Conservation (phyloP, 2,113 vertebrate genomes). For the Pungitius pungitius region DNA sequence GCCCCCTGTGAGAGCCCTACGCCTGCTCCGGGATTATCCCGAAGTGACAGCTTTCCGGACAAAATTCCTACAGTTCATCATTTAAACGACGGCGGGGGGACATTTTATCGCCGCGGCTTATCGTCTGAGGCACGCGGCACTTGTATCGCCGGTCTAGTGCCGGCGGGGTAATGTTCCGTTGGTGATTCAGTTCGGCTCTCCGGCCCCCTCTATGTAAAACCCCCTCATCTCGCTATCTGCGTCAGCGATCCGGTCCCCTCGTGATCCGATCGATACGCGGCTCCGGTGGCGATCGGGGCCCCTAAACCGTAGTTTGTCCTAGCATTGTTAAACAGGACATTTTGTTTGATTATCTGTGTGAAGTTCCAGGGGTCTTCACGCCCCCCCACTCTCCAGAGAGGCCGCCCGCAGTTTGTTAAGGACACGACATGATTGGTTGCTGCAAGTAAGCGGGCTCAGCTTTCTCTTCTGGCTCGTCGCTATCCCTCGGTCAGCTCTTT, state of each 20-base stretch:
- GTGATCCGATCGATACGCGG: constrained; percentile 56
- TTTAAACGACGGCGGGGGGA: constrained; percentile 72
- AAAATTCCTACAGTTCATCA: constrained; percentile 74
- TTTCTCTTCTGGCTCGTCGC: neutral
- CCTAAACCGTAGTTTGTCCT: too few species aligned
- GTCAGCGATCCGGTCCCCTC: constrained; percentile 52
- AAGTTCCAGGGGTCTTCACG: constrained; percentile 18
- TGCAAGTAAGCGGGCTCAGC: neutral
- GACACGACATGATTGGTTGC: constrained; percentile 16
- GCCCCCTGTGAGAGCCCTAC: constrained; percentile 48
- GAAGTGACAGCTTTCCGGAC: constrained; percentile 65
- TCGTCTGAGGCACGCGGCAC: constrained; percentile 64
- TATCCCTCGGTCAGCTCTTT: constrained; percentile 19
- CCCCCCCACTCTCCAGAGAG: neutral
- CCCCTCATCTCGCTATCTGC: constrained; percentile 55
- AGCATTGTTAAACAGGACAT: constrained; percentile 5
- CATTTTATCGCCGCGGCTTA: constrained; percentile 74
- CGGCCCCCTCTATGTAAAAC: constrained; percentile 52
- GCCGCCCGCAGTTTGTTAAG: constrained; percentile 9
- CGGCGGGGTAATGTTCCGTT: constrained; percentile 56
- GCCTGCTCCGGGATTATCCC: constrained; percentile 68
- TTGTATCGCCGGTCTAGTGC: constrained; percentile 54
- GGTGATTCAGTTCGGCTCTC: constrained; percentile 56
- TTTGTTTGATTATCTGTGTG: constrained; percentile 35
- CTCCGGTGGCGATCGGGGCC: constrained; percentile 41